Evolutionary conservation across 1,140 invertebrate genomes (phyloP).

Genomic region (Cephus cinctus): DNA sequence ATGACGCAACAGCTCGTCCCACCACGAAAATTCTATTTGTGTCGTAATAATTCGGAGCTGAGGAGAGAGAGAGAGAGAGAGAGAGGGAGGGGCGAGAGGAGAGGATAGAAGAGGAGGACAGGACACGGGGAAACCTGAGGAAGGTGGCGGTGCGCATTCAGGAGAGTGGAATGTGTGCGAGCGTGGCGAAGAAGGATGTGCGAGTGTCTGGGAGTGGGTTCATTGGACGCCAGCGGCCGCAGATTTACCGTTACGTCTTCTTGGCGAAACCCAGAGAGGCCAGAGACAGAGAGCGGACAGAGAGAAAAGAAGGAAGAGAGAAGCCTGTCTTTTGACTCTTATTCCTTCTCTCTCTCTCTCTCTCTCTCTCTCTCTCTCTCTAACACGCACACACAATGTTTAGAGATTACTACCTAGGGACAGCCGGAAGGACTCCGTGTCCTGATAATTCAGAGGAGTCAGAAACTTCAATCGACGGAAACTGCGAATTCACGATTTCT

Average conservation of each 20-base stretch:
- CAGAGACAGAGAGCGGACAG: too few relatives aligned
- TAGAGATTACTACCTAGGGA: slow-evolving; percentile 30
- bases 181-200: neutral
- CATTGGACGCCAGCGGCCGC: slow-evolving; percentile 54
- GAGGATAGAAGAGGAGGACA: slow-evolving; percentile 23
- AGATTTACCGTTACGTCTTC: slow-evolving; percentile 55
- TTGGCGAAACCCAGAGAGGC: slow-evolving; percentile 41
- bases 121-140: neutral
- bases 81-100: neutral
- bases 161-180: neutral
- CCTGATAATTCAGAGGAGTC: too few relatives aligned
- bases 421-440: slow-evolving; percentile 35
- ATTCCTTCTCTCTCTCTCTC: neutral
- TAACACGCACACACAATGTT: neutral
- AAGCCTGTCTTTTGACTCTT: slow-evolving; percentile 19
- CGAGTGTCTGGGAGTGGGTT: slow-evolving; percentile 45
- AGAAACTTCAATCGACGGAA: too few relatives aligned
- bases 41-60: too few relatives aligned
- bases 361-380: slow-evolving; percentile 1
- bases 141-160: neutral
- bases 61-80: neutral
- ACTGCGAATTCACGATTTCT: too few relatives aligned
- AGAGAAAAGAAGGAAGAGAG: slow-evolving; percentile 7
- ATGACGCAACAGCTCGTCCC: too few relatives aligned
- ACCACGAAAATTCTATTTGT: too few relatives aligned